Evolutionary conservation across 1,140 invertebrate species (phyloP).

Genomic region (Rhynchophorus ferrugineus): DNA sequence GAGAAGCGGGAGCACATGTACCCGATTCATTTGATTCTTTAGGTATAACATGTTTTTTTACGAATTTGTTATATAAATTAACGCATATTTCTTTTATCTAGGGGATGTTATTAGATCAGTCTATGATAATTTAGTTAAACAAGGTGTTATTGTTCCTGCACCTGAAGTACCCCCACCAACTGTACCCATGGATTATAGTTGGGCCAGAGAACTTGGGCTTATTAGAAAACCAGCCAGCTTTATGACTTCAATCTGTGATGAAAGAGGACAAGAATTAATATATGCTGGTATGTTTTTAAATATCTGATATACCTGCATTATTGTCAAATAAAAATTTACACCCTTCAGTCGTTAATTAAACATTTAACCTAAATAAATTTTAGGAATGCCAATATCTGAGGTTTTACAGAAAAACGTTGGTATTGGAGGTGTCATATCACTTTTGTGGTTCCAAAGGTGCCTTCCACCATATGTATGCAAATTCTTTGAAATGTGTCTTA

Average conservation of each 20-base stretch:
- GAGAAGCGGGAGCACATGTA: conserved; percentile 77
- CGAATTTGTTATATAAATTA: no score
- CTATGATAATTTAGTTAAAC: conserved; percentile 73
- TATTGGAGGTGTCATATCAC: conserved; percentile 93
- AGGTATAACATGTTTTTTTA: conserved; percentile 53
- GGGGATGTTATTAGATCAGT: conserved; percentile 62
- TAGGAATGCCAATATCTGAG: conserved; percentile 91
- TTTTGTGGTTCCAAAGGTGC: conserved; percentile 97
- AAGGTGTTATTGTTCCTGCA: conserved; percentile 76
- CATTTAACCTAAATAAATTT: no score
- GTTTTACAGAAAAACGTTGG: conserved; percentile 85
- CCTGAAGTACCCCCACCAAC: conserved; percentile 95
- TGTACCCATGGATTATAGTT: conserved; percentile 98
- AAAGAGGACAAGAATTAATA: conserved; percentile 93
- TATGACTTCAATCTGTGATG: conserved; percentile 99
- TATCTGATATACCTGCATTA: neutral
- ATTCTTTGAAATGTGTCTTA: conserved; percentile 98
- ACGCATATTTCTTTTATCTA: no score
- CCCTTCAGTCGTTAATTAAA: no score
- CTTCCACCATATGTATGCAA: conserved; percentile 90
- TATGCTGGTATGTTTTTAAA: conserved; percentile 64
- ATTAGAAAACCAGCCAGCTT: conserved; percentile 99
- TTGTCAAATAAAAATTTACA: no score
- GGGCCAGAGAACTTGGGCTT: conserved; percentile 95
- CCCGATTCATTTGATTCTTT: conserved; percentile 91